Base-by-base conservation (phyloP, 2,797 vertebrate species). In the Streptopelia turtur region DNA sequence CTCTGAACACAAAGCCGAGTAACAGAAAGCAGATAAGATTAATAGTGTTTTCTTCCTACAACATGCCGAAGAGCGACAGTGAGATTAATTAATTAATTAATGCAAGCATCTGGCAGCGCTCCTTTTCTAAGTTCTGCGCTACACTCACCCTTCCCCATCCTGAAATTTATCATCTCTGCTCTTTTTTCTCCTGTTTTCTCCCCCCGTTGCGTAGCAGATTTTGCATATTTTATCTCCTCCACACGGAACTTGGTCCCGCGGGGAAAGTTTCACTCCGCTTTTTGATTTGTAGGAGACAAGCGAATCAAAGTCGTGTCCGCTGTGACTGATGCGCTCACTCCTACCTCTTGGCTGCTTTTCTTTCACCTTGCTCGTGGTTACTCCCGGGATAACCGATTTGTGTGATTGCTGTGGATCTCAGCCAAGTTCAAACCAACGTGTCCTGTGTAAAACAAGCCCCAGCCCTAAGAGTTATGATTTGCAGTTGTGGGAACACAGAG, bases 1-100 rank as follows among this genome's bases (percentile, higher is more conserved):
- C 89, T 80, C 88, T 1, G 53, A 96, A 92, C 94, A 96, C 83
- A 97, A 92, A 97, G 96, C 92, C 55, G 20, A 97, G 94, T 7
- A 96, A 97, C 96, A 97, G 93, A 97, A 97, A 97, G 96, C 96
- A 98, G 97, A 94, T 76, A 97, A 98, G 97, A 98, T 97, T 98
- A 97, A 98, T 98, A 68, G 89, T 47, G 1, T 68, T 93, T 96
- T 97, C 96, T 97, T 94, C 95, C 83, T 82, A 94, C 93, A 96
- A 83, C 94, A 95, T 94, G 93, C 92, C 93, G 92, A 95, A 96
- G 94, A 96, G 95, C 15, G 92, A 95, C 96, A 95, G 50, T 85
- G 96, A 93, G 57, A 95, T 97, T 95, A 97, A 96, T 94, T 95
- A 97, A 97, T 96, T 87, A 91, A 97, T 95, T 93, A 93, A 87